Evolutionary conservation across 2,113 vertebrate genomes (phyloP), one percentile per base, ranked within the genome.

Genomic region (Otis tarda): DNA sequence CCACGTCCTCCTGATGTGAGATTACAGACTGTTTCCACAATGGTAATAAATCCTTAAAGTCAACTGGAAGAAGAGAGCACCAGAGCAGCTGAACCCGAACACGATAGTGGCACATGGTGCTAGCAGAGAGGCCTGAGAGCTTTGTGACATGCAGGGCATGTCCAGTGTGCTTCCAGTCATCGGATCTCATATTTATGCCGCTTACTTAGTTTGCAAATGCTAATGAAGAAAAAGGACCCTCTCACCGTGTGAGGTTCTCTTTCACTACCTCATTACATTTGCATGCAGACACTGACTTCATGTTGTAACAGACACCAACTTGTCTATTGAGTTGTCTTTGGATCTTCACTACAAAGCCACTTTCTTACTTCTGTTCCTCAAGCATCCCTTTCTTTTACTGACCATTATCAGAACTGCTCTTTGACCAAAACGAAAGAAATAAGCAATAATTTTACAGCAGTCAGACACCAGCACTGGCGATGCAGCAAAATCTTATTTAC

Each of bases 201-300:
- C 43, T 83, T 22, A 23, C 47, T 71, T 2, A 14, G 30, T 91
- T 83, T 70, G 23, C 10, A 77, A 89, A 83, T 87, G 76, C 39
- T 89, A 83, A 91, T 86, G 89, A 94, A 31, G 78, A 35, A 93
- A 89, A 81, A 41, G n/a, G 22, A 93, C 47, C 45, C 71, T 81
- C 30, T 90, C 69, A 21, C 13, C 39, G 17, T 0, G 0, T 33
- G 33, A 64, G 33, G 14, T 24, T 94, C 47, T 56, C 57, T 77
- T 87, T 91, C 68, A 68, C 22, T 50, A 24, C 50, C 21, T 70
- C 16, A 19, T 30, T 14, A 20, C 28, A 70, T 90, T 76, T 80
- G 39, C 88, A 85, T 69, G 63, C 70, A 84, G 83, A 86, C 23
- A 8, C 67, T 49, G 84, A 49, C 39, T 94, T 82, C 52, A 87